These are phyloP conservation scores for Pelodiscus sinensis DNA, from an alignment of 2,113 vertebrate species.

Conservation along the genomic window DNA sequence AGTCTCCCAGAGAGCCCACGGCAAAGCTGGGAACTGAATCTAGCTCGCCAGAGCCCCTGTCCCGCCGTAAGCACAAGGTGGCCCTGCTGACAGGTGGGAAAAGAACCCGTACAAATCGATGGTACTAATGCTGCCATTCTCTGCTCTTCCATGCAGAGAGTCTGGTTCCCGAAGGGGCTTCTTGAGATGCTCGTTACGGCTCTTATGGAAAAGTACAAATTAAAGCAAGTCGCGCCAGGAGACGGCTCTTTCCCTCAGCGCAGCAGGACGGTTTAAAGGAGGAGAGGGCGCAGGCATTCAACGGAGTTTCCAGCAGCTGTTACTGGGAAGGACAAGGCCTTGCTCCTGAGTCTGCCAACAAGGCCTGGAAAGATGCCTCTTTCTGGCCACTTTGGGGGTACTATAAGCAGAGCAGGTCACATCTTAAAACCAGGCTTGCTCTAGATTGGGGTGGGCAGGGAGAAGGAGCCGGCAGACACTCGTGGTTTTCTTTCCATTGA, in stretches of 20 bases:
- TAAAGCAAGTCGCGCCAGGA: neutral
- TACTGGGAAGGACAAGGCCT: neutral
- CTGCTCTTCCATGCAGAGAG: neutral
- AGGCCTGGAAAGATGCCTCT: neutral
- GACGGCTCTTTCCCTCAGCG: neutral
- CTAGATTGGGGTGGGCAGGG: neutral
- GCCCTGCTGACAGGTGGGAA: neutral
- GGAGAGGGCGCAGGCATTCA: neutral
- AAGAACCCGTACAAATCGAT: neutral
- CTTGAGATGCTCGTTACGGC: neutral
- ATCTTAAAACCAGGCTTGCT: neutral
- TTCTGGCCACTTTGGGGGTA: neutral
- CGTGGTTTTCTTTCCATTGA: neutral
- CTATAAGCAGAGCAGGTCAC: neutral
- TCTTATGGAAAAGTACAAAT: neutral
- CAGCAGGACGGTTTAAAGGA: neutral
- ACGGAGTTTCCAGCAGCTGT: neutral
- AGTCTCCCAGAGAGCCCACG: neutral
- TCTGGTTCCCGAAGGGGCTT: neutral
- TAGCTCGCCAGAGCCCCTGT: neutral
- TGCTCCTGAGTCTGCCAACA: neutral
- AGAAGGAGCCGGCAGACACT: neutral
- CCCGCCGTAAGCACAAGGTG: neutral
- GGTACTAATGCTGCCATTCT: neutral
- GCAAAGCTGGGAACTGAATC: neutral